Base-by-base conservation (phyloP, 2,888 invertebrate genomes). In the Cephalotes varians region DNA sequence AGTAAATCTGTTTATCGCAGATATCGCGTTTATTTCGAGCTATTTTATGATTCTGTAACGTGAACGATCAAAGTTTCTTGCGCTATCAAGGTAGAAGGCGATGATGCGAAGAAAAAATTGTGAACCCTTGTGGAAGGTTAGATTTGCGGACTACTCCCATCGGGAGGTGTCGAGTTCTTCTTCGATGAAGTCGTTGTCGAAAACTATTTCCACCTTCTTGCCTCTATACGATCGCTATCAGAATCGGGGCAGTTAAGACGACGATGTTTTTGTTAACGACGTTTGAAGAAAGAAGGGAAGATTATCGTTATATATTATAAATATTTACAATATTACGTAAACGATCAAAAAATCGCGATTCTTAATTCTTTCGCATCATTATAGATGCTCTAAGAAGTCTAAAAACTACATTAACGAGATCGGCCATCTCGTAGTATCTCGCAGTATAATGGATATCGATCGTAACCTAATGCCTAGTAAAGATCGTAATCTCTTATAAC, bases 221-320 rank as follows among this genome's bases (percentile, higher is more conserved):
- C 51, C 64, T 72, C 49, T 62, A 54, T 12, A 54, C 74, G 85
- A 88, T 88, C 85, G 81, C 71, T 86, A 88, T 85, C 88, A 62
- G 65, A 71, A 62, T 60, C 49, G 56, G 10, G 67, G 72, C 49
- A 72, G 85, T 85, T 86, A 81, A 83, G 76, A 74, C 44, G 88
- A 82, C 54, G 83, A 86, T 85, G 85, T 81, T 83, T 69, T 67
- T 28, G 64, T 62, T 72, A 85, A 85, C 71, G 86, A 82, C 65
- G 58, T 64, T 73, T 21, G 69, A 82, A 62, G 28, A 71, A 54
- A 31, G 44, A 37, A 44, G 1, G 18, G 2, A 6, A 5, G 6
- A 56, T 28, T 40, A 44, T 76, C 84, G 81, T 86, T 67, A 84
- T 76, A 67, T 21, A 18, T 49, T n/a, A 40, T 40, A 40, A 12